Base-by-base conservation (phyloP, 2,113 vertebrate species). In the human region DNA sequence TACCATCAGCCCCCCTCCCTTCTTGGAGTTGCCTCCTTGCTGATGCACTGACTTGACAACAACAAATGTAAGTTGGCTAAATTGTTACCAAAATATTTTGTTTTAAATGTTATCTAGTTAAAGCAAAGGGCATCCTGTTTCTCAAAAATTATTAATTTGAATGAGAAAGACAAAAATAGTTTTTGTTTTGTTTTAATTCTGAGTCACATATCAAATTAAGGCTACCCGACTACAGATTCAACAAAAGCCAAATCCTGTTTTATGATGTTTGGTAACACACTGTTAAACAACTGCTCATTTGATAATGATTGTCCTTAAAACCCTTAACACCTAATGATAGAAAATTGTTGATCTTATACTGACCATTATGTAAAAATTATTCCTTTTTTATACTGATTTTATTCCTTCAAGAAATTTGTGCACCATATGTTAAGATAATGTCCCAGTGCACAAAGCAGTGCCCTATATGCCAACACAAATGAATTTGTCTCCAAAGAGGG, bases 1-100 rank as follows among this genome's bases (percentile, higher is more conserved):
- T 0, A 14, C 1, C n/a, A 3, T 48, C 10, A 11, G 38, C 8
- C n/a, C 18, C n/a, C 4, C 20, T 14, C 18, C 11, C 3, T 9
- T 8, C 16, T 11, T 27, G 16, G 9, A 66, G n/a, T 1, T 50
- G 9, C 22, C 7, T 17, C 5, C 10, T 45, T 38, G 27, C 40
- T 43, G 2, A 9, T 22, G 35, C 3, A 0, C 8, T n/a, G n/a
- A 38, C 61, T 86, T 89, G 61, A 13, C 32, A 64, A 38, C 11
- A 38, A 22, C 30, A 90, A 40, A 43, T 75, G 5, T 35, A 75
- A 59, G 3, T 32, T 17, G 25, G 14, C 45, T 27, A 64, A 93
- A 48, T 48, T 5, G 6, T 83, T 25, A 38, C 11, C 43, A 68
- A 90, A 78, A 73, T 40, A n/a, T 27, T 57, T 83, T 40, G 32